Evolutionary conservation across 1,140 invertebrate genomes (phyloP).

Genomic region (Palaemon carinicauda): DNA sequence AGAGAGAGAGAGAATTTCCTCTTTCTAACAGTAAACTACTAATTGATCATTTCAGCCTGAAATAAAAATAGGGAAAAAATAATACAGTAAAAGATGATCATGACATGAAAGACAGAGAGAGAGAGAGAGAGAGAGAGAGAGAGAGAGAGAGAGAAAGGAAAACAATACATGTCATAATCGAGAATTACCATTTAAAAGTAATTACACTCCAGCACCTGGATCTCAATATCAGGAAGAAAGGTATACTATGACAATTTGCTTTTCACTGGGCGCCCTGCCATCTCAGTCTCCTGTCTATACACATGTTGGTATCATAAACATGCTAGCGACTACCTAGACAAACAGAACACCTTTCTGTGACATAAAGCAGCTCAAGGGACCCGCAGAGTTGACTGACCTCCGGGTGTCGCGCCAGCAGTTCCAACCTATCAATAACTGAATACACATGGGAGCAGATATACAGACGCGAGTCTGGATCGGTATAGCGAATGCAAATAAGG

Average conservation of each 20-base stretch:
- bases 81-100: neutral
- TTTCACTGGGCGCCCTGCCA: too few species aligned
- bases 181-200: neutral
- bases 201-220: too few species aligned
- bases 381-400: conserved; percentile 27
- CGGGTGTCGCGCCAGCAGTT: conserved; percentile 43
- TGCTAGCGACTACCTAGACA: neutral
- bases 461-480: too few species aligned
- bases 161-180: neutral
- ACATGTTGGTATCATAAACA: neutral
- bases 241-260: neutral
- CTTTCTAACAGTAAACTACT: too few species aligned
- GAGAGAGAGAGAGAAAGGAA: neutral
- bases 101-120: too few species aligned
- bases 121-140: conserved; percentile 20
- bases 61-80: neutral
- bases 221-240: too few species aligned
- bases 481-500: too few species aligned
- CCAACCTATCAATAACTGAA: conserved; percentile 46
- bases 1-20: neutral
- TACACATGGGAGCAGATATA: neutral
- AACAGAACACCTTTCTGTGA: neutral
- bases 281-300: neutral
- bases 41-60: too few species aligned
- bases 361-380: neutral